phyloP scores from a whole-genome alignment of 1,140 invertebrate species.

The Polyergus mexicanus region DNA sequence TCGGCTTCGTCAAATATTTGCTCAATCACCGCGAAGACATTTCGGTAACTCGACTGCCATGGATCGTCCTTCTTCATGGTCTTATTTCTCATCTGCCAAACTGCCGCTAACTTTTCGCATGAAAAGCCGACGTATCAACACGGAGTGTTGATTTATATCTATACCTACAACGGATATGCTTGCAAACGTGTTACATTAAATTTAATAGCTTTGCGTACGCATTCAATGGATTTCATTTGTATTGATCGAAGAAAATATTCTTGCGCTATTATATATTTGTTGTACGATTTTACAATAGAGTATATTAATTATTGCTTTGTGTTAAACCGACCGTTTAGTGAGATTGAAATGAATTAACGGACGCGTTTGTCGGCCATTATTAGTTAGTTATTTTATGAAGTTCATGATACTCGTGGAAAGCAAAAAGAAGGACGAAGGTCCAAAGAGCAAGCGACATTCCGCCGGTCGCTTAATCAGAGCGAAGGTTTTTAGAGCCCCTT shows the following conservation, averaged over 20 bases:
- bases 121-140: constrained; percentile 60
- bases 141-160: constrained; percentile 41
- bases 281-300: not conserved
- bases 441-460: constrained; percentile 82
- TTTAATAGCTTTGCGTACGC: not conserved
- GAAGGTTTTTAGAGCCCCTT: constrained; percentile 83
- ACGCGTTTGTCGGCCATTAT: constrained; percentile 63
- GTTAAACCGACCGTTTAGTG: constrained; percentile 48
- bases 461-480: constrained; percentile 83
- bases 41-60: constrained; percentile 81
- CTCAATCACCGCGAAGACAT: constrained; percentile 86
- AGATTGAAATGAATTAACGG: constrained; percentile 66
- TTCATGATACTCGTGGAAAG: constrained; percentile 63
- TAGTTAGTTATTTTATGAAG: constrained; percentile 64
- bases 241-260: not conserved
- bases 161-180: not conserved
- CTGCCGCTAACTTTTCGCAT: constrained; percentile 45
- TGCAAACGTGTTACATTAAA: not conserved
- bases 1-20: constrained; percentile 86
- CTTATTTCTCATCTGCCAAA: constrained; percentile 70
- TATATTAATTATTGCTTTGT: not conserved
- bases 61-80: constrained; percentile 78
- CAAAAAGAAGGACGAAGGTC: constrained; percentile 75
- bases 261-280: not conserved
- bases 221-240: not conserved